A percentile compares a stretch with the other conserved stretches of the same genome.
These are phyloP conservation scores for Mionectes olivaceus DNA, from an alignment of 2,797 vertebrate genomes.

Conservation along the genomic window DNA sequence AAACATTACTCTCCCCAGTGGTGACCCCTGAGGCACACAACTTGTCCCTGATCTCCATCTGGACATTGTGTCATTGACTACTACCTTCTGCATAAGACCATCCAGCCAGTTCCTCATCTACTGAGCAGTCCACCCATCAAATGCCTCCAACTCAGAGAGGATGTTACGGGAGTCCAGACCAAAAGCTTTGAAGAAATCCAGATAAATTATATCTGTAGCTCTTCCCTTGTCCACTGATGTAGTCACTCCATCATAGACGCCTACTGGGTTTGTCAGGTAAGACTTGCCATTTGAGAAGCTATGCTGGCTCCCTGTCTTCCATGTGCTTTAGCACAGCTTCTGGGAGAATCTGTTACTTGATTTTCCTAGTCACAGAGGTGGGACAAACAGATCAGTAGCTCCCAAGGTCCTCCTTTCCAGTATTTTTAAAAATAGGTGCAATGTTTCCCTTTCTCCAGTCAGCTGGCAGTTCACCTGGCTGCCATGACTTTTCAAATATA, in stretches of 20 bases:
- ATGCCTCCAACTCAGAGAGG: background rate
- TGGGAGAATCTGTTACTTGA: too few species aligned
- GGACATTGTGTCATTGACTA: background rate
- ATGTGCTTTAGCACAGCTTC: background rate
- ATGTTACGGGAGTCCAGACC: background rate
- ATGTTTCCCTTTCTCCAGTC: background rate
- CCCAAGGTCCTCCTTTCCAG: background rate
- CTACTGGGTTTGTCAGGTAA: background rate
- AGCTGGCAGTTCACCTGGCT: background rate
- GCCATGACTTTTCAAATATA: background rate
- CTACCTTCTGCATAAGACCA: background rate
- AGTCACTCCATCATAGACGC: background rate
- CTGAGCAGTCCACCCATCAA: background rate
- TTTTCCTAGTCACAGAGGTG: background rate
- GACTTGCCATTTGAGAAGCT: background rate
- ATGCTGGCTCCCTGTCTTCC: background rate
- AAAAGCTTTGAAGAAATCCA: background rate
- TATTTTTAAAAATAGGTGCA: background rate
- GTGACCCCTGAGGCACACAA: background rate
- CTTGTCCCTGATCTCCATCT: background rate
- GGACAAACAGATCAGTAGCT: fast-evolving
- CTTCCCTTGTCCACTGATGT: background rate
- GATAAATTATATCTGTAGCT: background rate
- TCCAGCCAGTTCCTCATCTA: background rate
- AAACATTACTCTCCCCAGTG: background rate